These are phyloP conservation scores for Polydrusus cervinus DNA, from an alignment of 2,888 invertebrate species.

Conservation along the genomic window DNA sequence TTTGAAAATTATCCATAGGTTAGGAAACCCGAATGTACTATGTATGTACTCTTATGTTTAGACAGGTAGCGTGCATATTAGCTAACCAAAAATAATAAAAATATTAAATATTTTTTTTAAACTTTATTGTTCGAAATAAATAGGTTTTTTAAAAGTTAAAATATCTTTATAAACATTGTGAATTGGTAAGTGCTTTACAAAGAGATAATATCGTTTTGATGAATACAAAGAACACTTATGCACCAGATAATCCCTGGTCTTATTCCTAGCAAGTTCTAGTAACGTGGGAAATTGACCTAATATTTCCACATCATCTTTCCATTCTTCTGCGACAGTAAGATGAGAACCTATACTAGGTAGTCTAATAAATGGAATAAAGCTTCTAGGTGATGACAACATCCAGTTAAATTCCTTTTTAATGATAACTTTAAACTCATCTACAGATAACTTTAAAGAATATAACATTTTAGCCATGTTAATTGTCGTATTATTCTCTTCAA, in stretches of 20 bases:
- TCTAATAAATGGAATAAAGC: conserved; percentile 32
- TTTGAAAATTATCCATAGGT: too few relatives aligned
- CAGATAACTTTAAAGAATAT: conserved; percentile 51
- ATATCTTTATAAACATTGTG: conserved; percentile 59
- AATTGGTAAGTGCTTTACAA: conserved; percentile 56
- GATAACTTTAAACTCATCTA: conserved; percentile 33
- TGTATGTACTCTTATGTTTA: too few relatives aligned
- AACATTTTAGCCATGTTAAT: conserved; percentile 55
- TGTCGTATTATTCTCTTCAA: conserved; percentile 42
- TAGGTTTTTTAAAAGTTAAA: conserved; percentile 58
- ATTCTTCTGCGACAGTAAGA: conserved; percentile 34
- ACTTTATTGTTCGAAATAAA: conserved; percentile 51
- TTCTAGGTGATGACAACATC: background rate
- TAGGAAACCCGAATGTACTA: too few relatives aligned
- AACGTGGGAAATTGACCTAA: conserved; percentile 57
- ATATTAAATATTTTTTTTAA: too few relatives aligned
- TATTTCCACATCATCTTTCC: conserved; percentile 1
- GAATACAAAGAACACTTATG: conserved; percentile 49
- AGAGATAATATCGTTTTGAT: conserved; percentile 57
- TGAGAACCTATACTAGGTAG: conserved; percentile 7
- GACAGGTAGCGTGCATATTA: too few relatives aligned
- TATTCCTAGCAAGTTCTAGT: conserved; percentile 61
- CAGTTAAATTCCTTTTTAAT: background rate
- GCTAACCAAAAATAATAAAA: too few relatives aligned
- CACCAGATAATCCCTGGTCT: conserved; percentile 57